phyloP scores from a whole-genome alignment of 2,888 invertebrate species.

The Brachyptera risi region DNA sequence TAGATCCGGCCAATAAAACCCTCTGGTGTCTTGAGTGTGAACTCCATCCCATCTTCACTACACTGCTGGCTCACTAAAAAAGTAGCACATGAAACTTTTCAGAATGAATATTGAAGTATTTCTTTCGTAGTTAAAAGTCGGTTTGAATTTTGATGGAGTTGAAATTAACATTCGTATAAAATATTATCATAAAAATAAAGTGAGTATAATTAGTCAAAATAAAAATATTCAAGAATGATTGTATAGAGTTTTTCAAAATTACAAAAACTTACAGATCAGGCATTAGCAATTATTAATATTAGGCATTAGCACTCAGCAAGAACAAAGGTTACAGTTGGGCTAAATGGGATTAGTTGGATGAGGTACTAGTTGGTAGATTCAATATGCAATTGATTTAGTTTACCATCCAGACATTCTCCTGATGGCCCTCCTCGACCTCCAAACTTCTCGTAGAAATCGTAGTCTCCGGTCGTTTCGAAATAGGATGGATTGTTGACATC shows the following conservation, averaged over 20 bases:
- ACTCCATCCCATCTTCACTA: conserved; percentile 92
- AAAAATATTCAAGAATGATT: not conserved
- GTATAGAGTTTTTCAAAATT: not conserved
- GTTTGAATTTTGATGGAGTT: not conserved
- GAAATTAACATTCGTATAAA: conserved; percentile 3
- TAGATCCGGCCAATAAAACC: conserved; percentile 87
- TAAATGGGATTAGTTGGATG: too few relatives aligned
- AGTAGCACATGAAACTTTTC: too few relatives aligned
- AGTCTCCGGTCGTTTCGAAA: conserved; percentile 79
- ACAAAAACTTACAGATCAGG: conserved; percentile 1
- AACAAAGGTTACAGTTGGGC: too few relatives aligned
- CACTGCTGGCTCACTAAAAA: conserved; percentile 82
- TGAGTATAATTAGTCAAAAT: too few relatives aligned
- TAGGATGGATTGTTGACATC: conserved; percentile 80
- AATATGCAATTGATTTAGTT: too few relatives aligned
- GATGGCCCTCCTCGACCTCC: conserved; percentile 62
- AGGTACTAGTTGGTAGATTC: too few relatives aligned
- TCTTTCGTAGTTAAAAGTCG: too few relatives aligned
- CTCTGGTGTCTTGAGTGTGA: conserved; percentile 81
- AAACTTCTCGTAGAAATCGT: conserved; percentile 80
- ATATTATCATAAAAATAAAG: not conserved
- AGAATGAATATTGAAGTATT: too few relatives aligned
- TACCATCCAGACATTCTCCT: conserved; percentile 82
- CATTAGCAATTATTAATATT: conserved; percentile 12
- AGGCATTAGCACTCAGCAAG: not conserved